Conservation (phyloP, 2,888 invertebrate species). For the Agapetus fuscipes region DNA sequence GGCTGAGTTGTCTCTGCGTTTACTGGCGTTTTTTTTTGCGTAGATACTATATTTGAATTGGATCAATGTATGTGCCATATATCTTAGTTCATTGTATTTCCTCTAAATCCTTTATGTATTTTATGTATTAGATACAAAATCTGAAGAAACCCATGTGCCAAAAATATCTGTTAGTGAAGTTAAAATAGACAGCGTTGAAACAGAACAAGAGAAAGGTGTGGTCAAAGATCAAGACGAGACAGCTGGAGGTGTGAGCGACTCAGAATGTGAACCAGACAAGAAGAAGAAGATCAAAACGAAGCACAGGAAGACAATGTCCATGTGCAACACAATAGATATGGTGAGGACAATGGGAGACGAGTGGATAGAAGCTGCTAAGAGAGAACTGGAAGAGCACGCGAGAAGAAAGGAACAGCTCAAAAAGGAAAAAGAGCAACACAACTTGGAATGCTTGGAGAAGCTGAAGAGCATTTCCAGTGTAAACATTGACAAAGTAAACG, state of each 20-base stretch:
- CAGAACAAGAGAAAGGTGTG: slow-evolving; percentile 41
- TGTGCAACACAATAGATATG: slow-evolving; percentile 42
- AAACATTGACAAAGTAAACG: slow-evolving; percentile 3
- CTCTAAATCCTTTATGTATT: too few species aligned
- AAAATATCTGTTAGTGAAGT: too few species aligned
- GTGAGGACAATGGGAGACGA: slow-evolving; percentile 41
- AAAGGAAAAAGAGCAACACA: slow-evolving; percentile 26
- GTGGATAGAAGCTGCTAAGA: slow-evolving; percentile 37
- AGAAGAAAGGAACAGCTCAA: slow-evolving; percentile 33
- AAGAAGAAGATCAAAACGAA: slow-evolving; percentile 30
- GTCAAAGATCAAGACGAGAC: slow-evolving; percentile 40
- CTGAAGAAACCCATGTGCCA: too few species aligned
- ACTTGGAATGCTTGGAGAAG: slow-evolving; percentile 1
- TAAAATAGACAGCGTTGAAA: too few species aligned
- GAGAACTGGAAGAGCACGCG: slow-evolving; percentile 34
- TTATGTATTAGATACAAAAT: too few species aligned
- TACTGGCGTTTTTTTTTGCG: too few species aligned
- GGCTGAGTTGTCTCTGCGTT: too few species aligned
- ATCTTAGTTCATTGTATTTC: too few species aligned
- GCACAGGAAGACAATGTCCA: slow-evolving; percentile 42
- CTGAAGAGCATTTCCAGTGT: neutral
- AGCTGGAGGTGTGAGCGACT: slow-evolving; percentile 40
- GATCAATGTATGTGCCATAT: too few species aligned
- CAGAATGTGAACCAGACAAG: slow-evolving; percentile 34
- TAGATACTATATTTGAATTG: too few species aligned